Percentiles rank a stretch among this genome's conserved stretches.
These are phyloP conservation scores for Chamaetylas fuelleborni DNA, from an alignment of 2,113 vertebrate genomes.

Conservation along the genomic window DNA sequence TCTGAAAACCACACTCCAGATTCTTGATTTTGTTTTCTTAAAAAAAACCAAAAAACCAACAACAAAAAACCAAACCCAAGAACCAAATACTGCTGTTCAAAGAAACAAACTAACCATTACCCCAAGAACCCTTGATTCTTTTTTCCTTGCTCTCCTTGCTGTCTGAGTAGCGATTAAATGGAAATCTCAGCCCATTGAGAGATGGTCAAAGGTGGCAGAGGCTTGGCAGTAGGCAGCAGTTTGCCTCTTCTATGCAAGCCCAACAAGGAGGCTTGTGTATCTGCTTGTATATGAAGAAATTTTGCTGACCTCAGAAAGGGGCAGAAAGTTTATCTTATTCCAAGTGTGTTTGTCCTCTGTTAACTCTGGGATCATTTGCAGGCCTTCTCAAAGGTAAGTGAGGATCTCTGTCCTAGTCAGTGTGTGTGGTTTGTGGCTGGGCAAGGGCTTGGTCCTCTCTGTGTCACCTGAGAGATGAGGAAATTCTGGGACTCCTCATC, in stretches of 20 bases:
- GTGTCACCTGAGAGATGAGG: neutral
- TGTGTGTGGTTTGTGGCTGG: neutral
- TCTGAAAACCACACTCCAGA: conserved; percentile 32
- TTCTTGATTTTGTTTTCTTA: conserved; percentile 11
- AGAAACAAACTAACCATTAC: neutral
- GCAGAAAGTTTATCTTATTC: neutral
- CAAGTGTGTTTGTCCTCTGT: neutral
- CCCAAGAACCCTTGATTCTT: neutral
- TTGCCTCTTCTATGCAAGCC: neutral
- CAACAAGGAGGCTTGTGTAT: neutral
- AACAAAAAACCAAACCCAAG: neutral
- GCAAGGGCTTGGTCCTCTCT: neutral
- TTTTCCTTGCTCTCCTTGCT: neutral
- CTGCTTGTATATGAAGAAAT: neutral
- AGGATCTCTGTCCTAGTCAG: neutral
- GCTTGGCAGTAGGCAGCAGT: neutral
- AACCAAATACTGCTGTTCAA: neutral
- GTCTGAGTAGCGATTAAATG: neutral
- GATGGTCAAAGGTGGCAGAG: neutral
- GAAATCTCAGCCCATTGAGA: neutral
- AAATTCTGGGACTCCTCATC: neutral
- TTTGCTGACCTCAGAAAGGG: neutral
- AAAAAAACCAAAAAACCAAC: neutral
- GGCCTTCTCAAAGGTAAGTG: neutral
- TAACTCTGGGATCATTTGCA: neutral